Base-by-base conservation (phyloP, 2,797 vertebrate genomes). In the Diceros bicornis region DNA sequence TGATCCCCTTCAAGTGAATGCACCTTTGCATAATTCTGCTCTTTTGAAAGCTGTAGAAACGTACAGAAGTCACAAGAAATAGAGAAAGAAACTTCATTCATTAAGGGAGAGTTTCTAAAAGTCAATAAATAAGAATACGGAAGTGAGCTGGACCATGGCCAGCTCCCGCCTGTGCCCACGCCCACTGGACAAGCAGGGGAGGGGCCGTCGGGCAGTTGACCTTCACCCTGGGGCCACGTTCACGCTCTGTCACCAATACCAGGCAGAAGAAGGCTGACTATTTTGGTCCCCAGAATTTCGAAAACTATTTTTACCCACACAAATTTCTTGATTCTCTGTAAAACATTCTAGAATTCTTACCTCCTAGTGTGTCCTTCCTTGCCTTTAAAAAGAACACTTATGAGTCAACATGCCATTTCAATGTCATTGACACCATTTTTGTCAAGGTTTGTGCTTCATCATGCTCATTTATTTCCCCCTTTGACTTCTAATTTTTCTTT, bases 401-500 rank as follows among this genome's bases (percentile, higher is more conserved):
- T 62, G 37, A 25, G 34, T 34, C 55, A 84, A 13, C 3, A 13
- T 88, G 64, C 21, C 37, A 61, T 83, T 71, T 71, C 50, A 91
- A 64, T 14, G n/a, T 52, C 59, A 34, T 68, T 37, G 50, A 64
- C n/a, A 78, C 27, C 41, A 74, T 55, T 95, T 92, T 59, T 44
- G 27, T 20, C 16, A 66, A 68, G 0, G 21, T 84, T 74, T 66
- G 21, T 84, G 29, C 16, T 72, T 79, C 23, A 59, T 34, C 37
- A 27, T 72, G 18, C 32, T 57, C 27, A 55, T 85, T 50, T 85
- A 41, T 66, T 57, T 74, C 34, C 27, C 18, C 32, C 11, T 52
- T 20, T 59, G 34, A 27, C 77, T 92, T 95, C 44, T 94, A 47
- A 47, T 61, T 62, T 92, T 78, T 95, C 69, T 83, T 75, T 41